Conservation (phyloP, 1,140 invertebrate species). For the Sminthurinus signatus region DNA sequence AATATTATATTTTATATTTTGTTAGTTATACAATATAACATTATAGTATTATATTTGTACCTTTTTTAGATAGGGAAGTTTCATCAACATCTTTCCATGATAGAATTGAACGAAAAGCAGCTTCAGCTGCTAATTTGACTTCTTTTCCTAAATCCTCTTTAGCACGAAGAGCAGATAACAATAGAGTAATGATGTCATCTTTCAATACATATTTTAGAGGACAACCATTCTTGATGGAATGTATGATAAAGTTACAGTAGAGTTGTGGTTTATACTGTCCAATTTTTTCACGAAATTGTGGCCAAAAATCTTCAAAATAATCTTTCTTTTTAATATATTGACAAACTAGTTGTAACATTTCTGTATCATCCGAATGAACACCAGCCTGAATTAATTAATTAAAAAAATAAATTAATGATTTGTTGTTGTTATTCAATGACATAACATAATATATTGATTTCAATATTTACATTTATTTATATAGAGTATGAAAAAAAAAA, state of each 20-base stretch:
- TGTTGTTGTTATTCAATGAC: conserved; percentile 48
- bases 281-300: conserved; percentile 42
- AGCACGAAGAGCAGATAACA: conserved; percentile 46
- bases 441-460: background rate
- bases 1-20: no score
- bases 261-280: conserved; percentile 30
- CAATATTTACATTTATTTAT: conserved; percentile 17
- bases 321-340: conserved; percentile 51
- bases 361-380: conserved; percentile 56
- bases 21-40: no score
- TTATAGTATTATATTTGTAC: background rate
- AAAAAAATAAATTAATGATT: conserved; percentile 56
- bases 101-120: background rate
- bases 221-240: conserved; percentile 47
- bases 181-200: conserved; percentile 46
- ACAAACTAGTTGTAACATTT: conserved; percentile 53
- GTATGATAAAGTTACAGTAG: conserved; percentile 48
- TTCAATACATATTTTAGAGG: conserved; percentile 56
- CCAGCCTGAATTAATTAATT: conserved; percentile 53
- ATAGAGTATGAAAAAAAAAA: conserved; percentile 27
- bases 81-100: background rate
- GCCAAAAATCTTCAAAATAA: conserved; percentile 47
- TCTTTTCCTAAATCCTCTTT: conserved; percentile 47
- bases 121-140: conserved; percentile 27
- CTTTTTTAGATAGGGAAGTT: background rate